Evolutionary conservation across 2,797 vertebrate species (phyloP).

Genomic region (Arrhamphus sclerolepis): DNA sequence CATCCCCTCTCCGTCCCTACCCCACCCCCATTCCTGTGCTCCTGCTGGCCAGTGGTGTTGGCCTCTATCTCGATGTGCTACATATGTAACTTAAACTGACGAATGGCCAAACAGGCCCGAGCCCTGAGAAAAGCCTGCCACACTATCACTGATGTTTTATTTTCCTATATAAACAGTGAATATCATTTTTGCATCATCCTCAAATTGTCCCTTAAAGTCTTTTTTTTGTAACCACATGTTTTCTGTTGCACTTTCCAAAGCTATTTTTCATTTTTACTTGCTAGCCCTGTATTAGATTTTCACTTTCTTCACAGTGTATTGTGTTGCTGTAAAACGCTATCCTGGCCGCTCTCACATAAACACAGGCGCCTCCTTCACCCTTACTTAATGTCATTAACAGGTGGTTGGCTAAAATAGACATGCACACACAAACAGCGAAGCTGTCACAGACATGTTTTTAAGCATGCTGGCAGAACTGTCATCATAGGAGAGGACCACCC

Average conservation of each 20-base stretch:
- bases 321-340: slow-evolving; percentile 51
- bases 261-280: slow-evolving; percentile 10
- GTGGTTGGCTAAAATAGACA: slow-evolving; percentile 84
- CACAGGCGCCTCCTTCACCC: slow-evolving; percentile 65
- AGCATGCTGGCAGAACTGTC: slow-evolving; percentile 40
- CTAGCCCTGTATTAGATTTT: slow-evolving; percentile 27
- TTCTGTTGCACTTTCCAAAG: background rate
- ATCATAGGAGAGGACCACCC: slow-evolving; percentile 49
- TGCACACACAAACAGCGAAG: slow-evolving; percentile 34
- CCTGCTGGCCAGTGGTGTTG: slow-evolving; percentile 34
- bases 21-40: slow-evolving; percentile 12
- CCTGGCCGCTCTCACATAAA: slow-evolving; percentile 54
- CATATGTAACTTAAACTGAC: slow-evolving; percentile 68
- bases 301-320: slow-evolving; percentile 44
- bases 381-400: slow-evolving; percentile 86
- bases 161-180: slow-evolving; percentile 15
- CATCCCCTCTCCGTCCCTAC: slow-evolving; percentile 11
- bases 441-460: slow-evolving; percentile 56
- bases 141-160: slow-evolving; percentile 33
- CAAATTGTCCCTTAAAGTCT: too few species aligned
- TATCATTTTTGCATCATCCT: background rate
- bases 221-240: background rate
- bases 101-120: slow-evolving; percentile 43
- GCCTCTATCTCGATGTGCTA: slow-evolving; percentile 54
- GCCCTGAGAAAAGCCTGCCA: slow-evolving; percentile 49